Base-by-base conservation (phyloP, 2,797 vertebrate genomes). In the Psittacula derbiana region DNA sequence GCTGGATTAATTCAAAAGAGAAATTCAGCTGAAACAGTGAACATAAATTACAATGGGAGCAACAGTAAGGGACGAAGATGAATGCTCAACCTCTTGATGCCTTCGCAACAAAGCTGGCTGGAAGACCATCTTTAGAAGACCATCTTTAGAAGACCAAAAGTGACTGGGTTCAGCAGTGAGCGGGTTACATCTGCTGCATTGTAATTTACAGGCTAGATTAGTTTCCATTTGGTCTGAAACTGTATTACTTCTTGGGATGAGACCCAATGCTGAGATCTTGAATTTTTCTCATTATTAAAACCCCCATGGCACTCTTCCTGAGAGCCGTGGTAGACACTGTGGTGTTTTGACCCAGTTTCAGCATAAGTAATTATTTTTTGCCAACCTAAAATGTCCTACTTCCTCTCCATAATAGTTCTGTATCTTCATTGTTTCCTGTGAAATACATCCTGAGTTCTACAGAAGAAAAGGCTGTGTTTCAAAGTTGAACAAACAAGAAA, bases 271-370 rank as follows among this genome's bases (percentile, higher is more conserved):
- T 96, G 93, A 95, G 69, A 16, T 86, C 49, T 72, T 81, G 80
- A 93, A 93, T 93, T 95, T 94, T 90, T 93, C 62, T 75, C 33
- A 1, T 80, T 92, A 91, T 90, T 88, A 92, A 88, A 96, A 96
- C 84, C 76, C 66, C 55, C 50, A 23, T 92, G 86, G 90, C 90
- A 85, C 43, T 84, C 49, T 92, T 96, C 86, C 93, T 95, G 80
- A 73, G 50, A 78, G 78, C 19, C 0, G 8, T 92, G 93, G 95
- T 94, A 88, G 92, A 88, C 52, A 38, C 62, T 88, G 91, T 81
- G 74, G 80, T 81, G 90, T 88, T 84, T 80, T 93, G 95, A 92
- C 89, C 89, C 70, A 92, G 46, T 90, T 95, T 92, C 87, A 93
- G 75, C 58, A 8, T 7, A 89, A 74, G 66, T 69, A 41, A 93